phyloP scores from a whole-genome alignment of 2,113 vertebrate species.

The Sapayoa aenigma region DNA sequence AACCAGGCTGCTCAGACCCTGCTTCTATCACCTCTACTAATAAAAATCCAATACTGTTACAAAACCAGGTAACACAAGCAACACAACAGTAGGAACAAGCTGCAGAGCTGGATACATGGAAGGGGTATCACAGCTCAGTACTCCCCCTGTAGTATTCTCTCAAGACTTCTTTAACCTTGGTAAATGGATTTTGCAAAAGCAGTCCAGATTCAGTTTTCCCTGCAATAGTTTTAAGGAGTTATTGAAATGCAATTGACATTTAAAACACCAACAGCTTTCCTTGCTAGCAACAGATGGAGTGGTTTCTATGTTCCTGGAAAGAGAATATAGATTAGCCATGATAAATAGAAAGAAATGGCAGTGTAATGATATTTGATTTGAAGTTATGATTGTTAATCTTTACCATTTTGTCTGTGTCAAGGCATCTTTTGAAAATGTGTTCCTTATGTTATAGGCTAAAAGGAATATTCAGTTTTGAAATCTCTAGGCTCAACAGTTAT shows the following conservation, averaged over 20 bases:
- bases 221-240: not conserved
- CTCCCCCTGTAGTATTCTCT: not conserved
- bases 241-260: not conserved
- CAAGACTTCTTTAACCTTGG: not conserved
- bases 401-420: not conserved
- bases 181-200: not conserved
- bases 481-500: not conserved
- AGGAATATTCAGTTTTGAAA: not conserved
- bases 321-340: not conserved
- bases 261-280: not conserved
- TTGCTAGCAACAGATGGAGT: not conserved
- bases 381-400: not conserved
- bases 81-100: not conserved
- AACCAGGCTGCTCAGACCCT: not conserved
- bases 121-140: accelerated
- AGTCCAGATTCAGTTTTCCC: not conserved
- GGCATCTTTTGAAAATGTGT: not conserved
- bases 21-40: not conserved
- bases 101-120: not conserved
- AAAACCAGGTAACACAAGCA: not conserved
- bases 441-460: not conserved
- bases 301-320: not conserved
- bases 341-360: not conserved
- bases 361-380: not conserved
- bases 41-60: not conserved